Conservation (phyloP, 92 coral and sea anemone species). For the Parazoanthus darwini region DNA sequence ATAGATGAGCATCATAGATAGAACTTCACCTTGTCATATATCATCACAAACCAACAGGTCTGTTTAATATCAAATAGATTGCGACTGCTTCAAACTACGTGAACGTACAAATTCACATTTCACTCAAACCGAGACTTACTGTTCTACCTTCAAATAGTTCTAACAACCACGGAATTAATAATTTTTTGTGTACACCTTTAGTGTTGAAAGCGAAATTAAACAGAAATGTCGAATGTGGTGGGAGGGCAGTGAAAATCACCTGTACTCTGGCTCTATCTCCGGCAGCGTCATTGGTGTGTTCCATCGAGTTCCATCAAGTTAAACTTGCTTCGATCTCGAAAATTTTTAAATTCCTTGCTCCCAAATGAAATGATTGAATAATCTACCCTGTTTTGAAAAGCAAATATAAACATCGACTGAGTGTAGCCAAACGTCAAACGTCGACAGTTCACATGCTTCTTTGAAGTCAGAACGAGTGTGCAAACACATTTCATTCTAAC, state of each 20-base stretch:
- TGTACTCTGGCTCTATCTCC: conserved; percentile 1
- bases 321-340: background rate
- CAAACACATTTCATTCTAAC: background rate
- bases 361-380: background rate
- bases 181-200: conserved; percentile 9
- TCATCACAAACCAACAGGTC: background rate
- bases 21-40: conserved; percentile 9
- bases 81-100: background rate
- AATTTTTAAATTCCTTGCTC: background rate
- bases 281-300: conserved; percentile 13
- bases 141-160: background rate
- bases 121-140: background rate
- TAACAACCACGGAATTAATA: conserved; percentile 6
- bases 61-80: background rate
- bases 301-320: conserved; percentile 39
- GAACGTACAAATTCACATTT: background rate
- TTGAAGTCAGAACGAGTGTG: background rate
- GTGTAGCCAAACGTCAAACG: background rate
- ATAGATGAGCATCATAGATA: background rate
- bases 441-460: background rate
- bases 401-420: background rate
- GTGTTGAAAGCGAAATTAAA: background rate
- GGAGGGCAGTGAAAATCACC: conserved; percentile 21
- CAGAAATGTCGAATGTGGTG: background rate
- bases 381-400: background rate